Evolutionary conservation across 2,888 invertebrate species (phyloP), one percentile per base, ranked within the genome.

Genomic region (Seira sanloemensis): DNA sequence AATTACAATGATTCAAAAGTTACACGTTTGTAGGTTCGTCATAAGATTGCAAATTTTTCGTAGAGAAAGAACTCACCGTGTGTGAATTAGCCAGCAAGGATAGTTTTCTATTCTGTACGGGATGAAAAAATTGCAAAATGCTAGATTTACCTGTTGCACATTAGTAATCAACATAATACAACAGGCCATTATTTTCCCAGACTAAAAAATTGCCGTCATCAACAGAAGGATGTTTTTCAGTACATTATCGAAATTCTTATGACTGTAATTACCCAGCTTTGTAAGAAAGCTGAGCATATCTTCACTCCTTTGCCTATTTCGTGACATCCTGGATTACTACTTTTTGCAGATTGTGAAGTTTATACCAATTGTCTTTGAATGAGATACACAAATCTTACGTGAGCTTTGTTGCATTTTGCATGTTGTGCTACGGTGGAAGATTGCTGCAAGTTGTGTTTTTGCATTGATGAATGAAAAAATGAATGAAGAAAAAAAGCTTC

Each of bases 311-410:
- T 58, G 54, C 72, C 72, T 37, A 46, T 25, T 68, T 77, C 76
- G 76, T 77, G 76, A 77, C 76, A 77, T 77, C 76, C 76, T 68
- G 76, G 76, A 77, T 77, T 68, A 50, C 76, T 75, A 54, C 54
- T 54, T 77, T 77, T 76, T 46, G n/a, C n/a, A n/a, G n/a, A n/a
- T n/a, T n/a, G n/a, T n/a, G n/a, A n/a, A n/a, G n/a, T n/a, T n/a
- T n/a, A n/a, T n/a, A n/a, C n/a, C n/a, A n/a, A n/a, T n/a, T n/a
- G n/a, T n/a, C n/a, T n/a, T n/a, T n/a, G n/a, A n/a, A n/a, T n/a
- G n/a, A n/a, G n/a, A n/a, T n/a, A n/a, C n/a, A n/a, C n/a, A n/a
- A n/a, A n/a, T n/a, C n/a, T n/a, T n/a, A n/a, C n/a, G n/a, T n/a
- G n/a, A n/a, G n/a, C n/a, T n/a, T n/a, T n/a, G n/a, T n/a, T n/a